Percentiles rank a stretch among this genome's conserved stretches.
These are phyloP conservation scores for Lagopus muta DNA, from an alignment of 2,113 vertebrate genomes.

Conservation along the genomic window DNA sequence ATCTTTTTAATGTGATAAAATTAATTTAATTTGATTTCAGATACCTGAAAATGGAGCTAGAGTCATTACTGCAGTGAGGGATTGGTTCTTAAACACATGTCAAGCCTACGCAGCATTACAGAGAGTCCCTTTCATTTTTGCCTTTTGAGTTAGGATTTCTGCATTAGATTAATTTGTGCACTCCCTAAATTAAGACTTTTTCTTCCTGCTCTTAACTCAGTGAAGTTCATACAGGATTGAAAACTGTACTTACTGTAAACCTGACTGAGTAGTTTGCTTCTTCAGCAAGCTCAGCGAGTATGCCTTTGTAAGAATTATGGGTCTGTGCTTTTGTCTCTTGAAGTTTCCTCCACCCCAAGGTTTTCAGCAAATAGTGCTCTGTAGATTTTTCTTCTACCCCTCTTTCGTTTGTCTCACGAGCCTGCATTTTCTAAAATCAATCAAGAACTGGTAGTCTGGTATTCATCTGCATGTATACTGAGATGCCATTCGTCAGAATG, in stretches of 20 bases:
- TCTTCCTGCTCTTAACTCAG: not conserved
- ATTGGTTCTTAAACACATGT: not conserved
- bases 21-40: not conserved
- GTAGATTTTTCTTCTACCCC: not conserved
- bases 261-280: not conserved
- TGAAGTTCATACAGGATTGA: not conserved
- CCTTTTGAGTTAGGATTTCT: not conserved
- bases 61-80: not conserved
- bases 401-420: not conserved
- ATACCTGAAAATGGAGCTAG: accelerated
- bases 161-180: not conserved
- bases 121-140: not conserved
- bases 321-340: not conserved
- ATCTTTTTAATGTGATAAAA: not conserved
- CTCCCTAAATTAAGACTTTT: not conserved
- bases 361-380: not conserved
- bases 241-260: not conserved
- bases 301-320: not conserved
- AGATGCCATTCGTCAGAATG: not conserved
- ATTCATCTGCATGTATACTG: not conserved
- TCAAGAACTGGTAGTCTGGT: not conserved
- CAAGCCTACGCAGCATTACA: not conserved
- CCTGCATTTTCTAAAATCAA: not conserved
- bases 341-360: not conserved
- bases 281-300: not conserved